phyloP scores from a whole-genome alignment of 2,113 vertebrate genomes.

The Gambusia holbrooki region DNA sequence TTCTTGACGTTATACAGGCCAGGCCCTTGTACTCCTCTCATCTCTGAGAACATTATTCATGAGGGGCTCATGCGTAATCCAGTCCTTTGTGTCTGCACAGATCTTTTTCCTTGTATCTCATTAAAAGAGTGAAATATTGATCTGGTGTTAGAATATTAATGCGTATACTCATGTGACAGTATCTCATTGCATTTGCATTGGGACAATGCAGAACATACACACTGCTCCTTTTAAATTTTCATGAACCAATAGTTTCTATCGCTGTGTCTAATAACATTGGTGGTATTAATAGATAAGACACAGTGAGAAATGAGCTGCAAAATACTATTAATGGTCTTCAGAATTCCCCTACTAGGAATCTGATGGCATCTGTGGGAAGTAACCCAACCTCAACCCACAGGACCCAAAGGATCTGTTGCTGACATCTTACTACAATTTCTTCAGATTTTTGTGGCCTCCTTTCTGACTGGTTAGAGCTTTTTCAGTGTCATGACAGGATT shows the following conservation, averaged over 20 bases:
- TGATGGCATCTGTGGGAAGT: not conserved
- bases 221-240: not conserved
- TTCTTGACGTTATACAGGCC: constrained; percentile 16
- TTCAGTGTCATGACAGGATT: not conserved
- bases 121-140: constrained; percentile 77
- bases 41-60: constrained; percentile 67
- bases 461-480: not conserved
- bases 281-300: not conserved
- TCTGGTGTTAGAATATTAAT: constrained; percentile 75
- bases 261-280: not conserved
- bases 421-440: not conserved
- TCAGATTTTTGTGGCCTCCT: not conserved
- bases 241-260: not conserved
- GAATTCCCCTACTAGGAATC: not conserved
- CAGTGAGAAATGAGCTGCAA: not conserved
- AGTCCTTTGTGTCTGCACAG: constrained; percentile 47
- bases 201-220: constrained; percentile 19
- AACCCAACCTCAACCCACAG: not conserved
- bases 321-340: not conserved
- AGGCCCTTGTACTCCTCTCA: constrained; percentile 57
- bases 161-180: constrained; percentile 20
- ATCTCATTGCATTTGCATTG: constrained; percentile 6
- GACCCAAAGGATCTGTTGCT: not conserved
- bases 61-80: constrained; percentile 48
- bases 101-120: constrained; percentile 63